phyloP scores from a whole-genome alignment of 2,888 invertebrate species.

The Sipha maydis region DNA sequence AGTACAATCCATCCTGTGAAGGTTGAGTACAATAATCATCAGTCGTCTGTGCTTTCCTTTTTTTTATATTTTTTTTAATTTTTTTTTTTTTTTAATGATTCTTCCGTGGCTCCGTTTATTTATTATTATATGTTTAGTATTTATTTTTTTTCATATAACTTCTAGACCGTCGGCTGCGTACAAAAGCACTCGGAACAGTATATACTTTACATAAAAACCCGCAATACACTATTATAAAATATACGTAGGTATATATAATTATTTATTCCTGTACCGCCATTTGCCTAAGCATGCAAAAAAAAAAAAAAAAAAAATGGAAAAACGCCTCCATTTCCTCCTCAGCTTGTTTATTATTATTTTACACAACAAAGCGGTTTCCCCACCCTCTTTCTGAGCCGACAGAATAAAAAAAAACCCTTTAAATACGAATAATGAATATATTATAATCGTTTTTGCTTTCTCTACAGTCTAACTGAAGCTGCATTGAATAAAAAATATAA shows the following conservation, averaged over 20 bases:
- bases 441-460: slow-evolving; percentile 59
- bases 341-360: slow-evolving; percentile 62
- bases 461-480: slow-evolving; percentile 53
- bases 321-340: slow-evolving; percentile 59
- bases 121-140: slow-evolving; percentile 52
- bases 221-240: slow-evolving; percentile 60
- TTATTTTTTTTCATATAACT: slow-evolving; percentile 34
- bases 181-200: slow-evolving; percentile 54
- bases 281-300: slow-evolving; percentile 60
- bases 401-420: slow-evolving; percentile 47
- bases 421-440: slow-evolving; percentile 62
- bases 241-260: slow-evolving; percentile 56
- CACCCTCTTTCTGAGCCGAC: slow-evolving; percentile 46
- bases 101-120: slow-evolving; percentile 51
- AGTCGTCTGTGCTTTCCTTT: slow-evolving; percentile 44
- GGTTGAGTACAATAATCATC: slow-evolving; percentile 58
- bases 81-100: slow-evolving; percentile 53
- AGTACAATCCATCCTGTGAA: slow-evolving; percentile 35
- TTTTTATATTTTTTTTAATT: slow-evolving; percentile 20
- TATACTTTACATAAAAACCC: slow-evolving; percentile 59
- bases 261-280: slow-evolving; percentile 61
- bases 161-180: slow-evolving; percentile 45
- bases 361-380: slow-evolving; percentile 61
- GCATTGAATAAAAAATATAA: slow-evolving; percentile 24
- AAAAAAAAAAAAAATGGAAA: slow-evolving; percentile 36